Base-by-base conservation (phyloP, 1,140 invertebrate species). In the Zophobas atratus region DNA sequence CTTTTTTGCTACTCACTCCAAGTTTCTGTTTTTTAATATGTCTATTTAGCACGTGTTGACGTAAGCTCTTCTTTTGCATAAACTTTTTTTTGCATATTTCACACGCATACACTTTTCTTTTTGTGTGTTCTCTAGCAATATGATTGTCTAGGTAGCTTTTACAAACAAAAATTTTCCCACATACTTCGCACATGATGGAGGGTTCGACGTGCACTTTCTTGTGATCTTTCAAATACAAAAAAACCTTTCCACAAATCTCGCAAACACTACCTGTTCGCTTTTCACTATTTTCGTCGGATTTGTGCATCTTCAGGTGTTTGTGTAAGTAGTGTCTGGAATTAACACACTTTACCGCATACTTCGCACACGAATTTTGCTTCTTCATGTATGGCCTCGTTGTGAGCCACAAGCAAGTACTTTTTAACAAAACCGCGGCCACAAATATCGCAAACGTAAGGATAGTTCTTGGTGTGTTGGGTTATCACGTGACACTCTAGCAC, bases 61-160 rank as follows among this genome's bases (percentile, higher is more conserved):
- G 20, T 20, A 20, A 20, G 20, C 20, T 20, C 20, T 20, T 20
- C 20, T 20, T 20, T 20, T 51, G 49, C 1, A 90, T 92, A 82
- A 96, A 96, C 0, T 89, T 87, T 51, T 57, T 94, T 43, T 86
- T 85, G 84, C 93, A 94, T 36, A 92, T 87, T 79, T 92, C 91
- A 82, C 93, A 94, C 48, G 46, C 4, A 0, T n/a, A 32, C 8
- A 48, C 6, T 51, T 72, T 72, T 73, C 89, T 88, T 39, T 87
- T 87, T 87, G 77, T 53, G 81, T 82, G 81, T 55, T 71, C 53
- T 86, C 82, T 73, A 87, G 88, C 20, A 20, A 20, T 0, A 81
- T 79, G 75, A 80, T 71, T 86, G 32, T n/a, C 20, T 33, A 63
- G 34, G 2, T 6, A 36, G 6, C 56, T 20, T 48, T 71, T 76